Base-by-base conservation (phyloP, 2,113 vertebrate species). In the Miniopterus natalensis region DNA sequence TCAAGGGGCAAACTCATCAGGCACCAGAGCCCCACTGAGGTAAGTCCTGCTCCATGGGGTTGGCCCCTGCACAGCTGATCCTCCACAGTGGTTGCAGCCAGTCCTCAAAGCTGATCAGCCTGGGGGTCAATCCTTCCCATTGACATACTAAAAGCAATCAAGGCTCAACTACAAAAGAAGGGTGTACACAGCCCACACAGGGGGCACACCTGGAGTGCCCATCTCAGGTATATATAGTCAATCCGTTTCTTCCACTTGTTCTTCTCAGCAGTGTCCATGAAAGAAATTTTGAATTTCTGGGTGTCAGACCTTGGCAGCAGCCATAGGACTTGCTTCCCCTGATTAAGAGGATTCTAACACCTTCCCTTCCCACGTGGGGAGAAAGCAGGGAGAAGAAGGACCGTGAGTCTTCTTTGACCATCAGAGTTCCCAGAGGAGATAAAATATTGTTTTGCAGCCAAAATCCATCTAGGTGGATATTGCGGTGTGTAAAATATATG, bases 401-500 rank as follows among this genome's bases (percentile, higher is more conserved):
- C 57, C 3, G 2, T 11, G 78, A 68, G 51, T 80, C 45, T 79
- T 84, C 65, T 88, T 71, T 53, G 88, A 36, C 51, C 75, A 55
- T 55, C 73, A 79, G 42, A 31, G 5, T 77, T 73, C 73, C 40
- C n/a, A 83, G 84, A 88, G 36, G 15, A 90, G 29, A 75, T 0
- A 45, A 61, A 42, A 83, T 6, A 47, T 40, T 94, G 14, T 70
- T 96, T 89, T 15, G 20, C n/a, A 83, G 77, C 57, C 74, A 95
- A 73, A 65, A 51, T 70, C 57, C 73, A 80, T 45, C 45, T 73
- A 29, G 31, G 73, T 45, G 45, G 31, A 85, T 70, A 29, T 0
- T 66, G 8, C 66, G 66, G 13, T 11, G 36, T 49, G 40, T 53
- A 42, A 84, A 91, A 66, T 31, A 49, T 1, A 49, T 27, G 53